Evolutionary conservation across 2,113 vertebrate species (phyloP), one percentile per base, ranked within the genome.

Genomic region (Phrynosoma platyrhinos): DNA sequence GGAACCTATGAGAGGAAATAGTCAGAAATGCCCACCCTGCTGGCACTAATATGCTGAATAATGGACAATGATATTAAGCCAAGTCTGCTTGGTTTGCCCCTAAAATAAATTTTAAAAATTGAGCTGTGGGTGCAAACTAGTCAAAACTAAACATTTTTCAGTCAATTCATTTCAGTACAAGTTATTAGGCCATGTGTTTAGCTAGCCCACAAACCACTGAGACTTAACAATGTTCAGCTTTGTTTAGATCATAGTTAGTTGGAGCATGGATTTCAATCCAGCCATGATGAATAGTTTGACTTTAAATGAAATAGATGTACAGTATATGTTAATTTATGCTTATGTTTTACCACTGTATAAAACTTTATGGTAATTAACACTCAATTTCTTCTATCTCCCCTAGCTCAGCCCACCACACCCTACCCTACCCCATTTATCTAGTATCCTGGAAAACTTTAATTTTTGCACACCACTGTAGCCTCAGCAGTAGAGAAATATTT

Each of bases 101-200:
- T 62, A 62, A 62, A 12, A 18, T 71, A 53, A 83, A 21, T 32
- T 23, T 20, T 32, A 25, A 32, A 72, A 4, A 72, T 62, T 82
- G 90, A 90, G 4, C 40, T 78, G 10, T 32, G 25, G 2, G 5
- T 58, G 77, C 2, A 83, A 58, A 53, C 88, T 94, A 94, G 85
- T 42, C 32, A 90, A 0, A 42, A 20, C 23, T 58, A 87, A 80
- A 23, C 32, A 80, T 47, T 71, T 25, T 58, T 58, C 14, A 36
- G 36, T 36, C 36, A 36, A 36, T 36, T 36, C 1, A 36, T 36
- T 36, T 36, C 36, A 36, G 2, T 36, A 36, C 36, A 36, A 36
- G 36, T 1, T 47, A 47, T 47, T 47, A 6, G 47, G 47, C 47
- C 7, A 47, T 47, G 47, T 47, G 7, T 6, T 47, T 47, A 47